These are phyloP conservation scores for Heliconius eleuchia DNA, from an alignment of 1,140 invertebrate genomes.

Conservation along the genomic window DNA sequence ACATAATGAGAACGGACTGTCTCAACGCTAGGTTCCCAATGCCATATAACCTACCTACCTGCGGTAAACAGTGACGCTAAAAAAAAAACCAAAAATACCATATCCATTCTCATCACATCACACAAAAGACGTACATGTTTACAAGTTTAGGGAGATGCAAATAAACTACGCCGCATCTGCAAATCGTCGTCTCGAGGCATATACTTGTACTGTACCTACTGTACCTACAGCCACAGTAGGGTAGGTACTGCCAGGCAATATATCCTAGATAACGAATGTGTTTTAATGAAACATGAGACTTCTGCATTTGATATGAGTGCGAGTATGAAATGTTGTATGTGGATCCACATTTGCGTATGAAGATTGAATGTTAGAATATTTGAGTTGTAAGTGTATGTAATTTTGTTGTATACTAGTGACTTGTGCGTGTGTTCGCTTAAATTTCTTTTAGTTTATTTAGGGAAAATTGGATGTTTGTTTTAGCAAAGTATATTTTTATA, in stretches of 20 bases:
- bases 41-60: too few relatives aligned
- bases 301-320: constrained; percentile 24
- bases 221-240: not conserved
- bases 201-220: constrained; percentile 13
- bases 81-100: not conserved
- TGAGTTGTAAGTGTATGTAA: not conserved
- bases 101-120: not conserved
- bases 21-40: too few relatives aligned
- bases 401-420: not conserved
- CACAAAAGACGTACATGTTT: constrained; percentile 30
- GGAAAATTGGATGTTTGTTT: too few relatives aligned
- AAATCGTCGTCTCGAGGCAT: constrained; percentile 40
- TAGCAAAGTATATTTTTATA: too few relatives aligned
- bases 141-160: constrained; percentile 42
- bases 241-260: constrained; percentile 8
- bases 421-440: too few relatives aligned
- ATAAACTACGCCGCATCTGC: constrained; percentile 38
- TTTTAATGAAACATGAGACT: constrained; percentile 24
- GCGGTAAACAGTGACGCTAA: too few relatives aligned
- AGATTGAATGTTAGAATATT: not conserved
- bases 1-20: too few relatives aligned
- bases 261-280: constrained; percentile 32
- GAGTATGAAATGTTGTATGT: not conserved
- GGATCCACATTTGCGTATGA: not conserved
- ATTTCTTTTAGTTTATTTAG: too few relatives aligned